phyloP scores from a whole-genome alignment of 2,113 vertebrate species.

The Blennius ocellaris region DNA sequence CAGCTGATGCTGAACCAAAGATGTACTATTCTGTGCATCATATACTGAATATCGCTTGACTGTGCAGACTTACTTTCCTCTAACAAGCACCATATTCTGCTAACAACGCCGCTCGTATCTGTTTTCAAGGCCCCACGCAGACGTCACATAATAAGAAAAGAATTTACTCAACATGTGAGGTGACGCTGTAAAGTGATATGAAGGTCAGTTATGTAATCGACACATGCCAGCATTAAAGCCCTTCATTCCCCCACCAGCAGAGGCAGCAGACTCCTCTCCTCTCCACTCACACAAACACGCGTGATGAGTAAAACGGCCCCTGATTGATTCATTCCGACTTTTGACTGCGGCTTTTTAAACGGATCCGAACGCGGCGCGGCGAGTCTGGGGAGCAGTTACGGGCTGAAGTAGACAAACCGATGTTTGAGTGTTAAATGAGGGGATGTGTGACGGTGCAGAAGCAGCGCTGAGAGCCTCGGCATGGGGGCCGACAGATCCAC shows the following conservation, averaged over 20 bases:
- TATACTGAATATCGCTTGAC: too few relatives aligned
- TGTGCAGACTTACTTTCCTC: background rate
- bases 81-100: constrained; percentile 2
- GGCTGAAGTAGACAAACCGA: too few relatives aligned
- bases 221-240: background rate
- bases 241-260: too few relatives aligned
- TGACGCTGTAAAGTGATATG: constrained; percentile 8
- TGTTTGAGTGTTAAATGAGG: background rate
- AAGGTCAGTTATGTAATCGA: constrained; percentile 5
- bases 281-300: too few relatives aligned
- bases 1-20: too few relatives aligned
- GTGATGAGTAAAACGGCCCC: too few relatives aligned
- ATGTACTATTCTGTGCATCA: too few relatives aligned
- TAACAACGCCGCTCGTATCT: constrained; percentile 1
- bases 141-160: constrained; percentile 26
- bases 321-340: background rate
- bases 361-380: background rate
- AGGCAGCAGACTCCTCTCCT: too few relatives aligned
- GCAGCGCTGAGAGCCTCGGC: constrained; percentile 8
- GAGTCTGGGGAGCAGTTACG: background rate
- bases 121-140: constrained; percentile 15
- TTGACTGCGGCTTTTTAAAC: background rate
- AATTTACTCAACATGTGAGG: constrained; percentile 22
- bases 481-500: constrained; percentile 2
- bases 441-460: background rate